Evolutionary conservation across 1,140 invertebrate genomes (phyloP), one percentile per base, ranked within the genome.

Genomic region (Sipha flava): DNA sequence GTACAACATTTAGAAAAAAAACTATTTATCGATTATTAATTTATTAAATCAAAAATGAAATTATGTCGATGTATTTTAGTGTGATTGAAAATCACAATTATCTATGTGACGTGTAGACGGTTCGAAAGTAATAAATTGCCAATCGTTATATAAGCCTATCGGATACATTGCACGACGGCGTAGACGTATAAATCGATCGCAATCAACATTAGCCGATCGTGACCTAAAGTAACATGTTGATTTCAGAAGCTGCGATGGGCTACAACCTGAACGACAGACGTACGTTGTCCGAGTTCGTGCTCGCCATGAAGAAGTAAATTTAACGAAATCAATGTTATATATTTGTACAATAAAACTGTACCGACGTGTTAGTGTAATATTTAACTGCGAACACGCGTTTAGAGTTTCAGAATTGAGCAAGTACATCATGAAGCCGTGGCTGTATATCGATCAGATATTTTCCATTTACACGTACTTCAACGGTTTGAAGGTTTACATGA

Each of bases 401-500:
- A 75, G 49, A 57, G 47, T 75, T 57, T 54, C 52, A 37, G 72
- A 75, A 40, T 21, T 75, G 1, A 64, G 82, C 52, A 81, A 81
- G 72, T 43, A 59, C 12, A 82, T 83, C 31, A 81, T 81, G 52
- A 83, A 83, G 37, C 70, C 79, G 2, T 83, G 81, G 82, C 29
- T 83, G 18, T 82, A 83, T 40, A 37, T 80, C 5, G 79, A 82
- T 49, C 45, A 68, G 10, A 68, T 83, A 21, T 83, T 82, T 72
- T 47, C 80, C 1, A 54, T 81, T 29, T 73, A 75, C 66, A 79
- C 80, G 57, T 80, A 81, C 31, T 70, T 81, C 12, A 79, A 81
- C 2, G 81, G 81, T n/a, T 66, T 68, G 2, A 68, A 26, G 4
- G 40, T 26, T 21, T 18, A 45, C 3, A 23, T 68, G 21, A 29